Evolutionary conservation across 2,888 invertebrate genomes (phyloP).

Genomic region (Laothoe populi): DNA sequence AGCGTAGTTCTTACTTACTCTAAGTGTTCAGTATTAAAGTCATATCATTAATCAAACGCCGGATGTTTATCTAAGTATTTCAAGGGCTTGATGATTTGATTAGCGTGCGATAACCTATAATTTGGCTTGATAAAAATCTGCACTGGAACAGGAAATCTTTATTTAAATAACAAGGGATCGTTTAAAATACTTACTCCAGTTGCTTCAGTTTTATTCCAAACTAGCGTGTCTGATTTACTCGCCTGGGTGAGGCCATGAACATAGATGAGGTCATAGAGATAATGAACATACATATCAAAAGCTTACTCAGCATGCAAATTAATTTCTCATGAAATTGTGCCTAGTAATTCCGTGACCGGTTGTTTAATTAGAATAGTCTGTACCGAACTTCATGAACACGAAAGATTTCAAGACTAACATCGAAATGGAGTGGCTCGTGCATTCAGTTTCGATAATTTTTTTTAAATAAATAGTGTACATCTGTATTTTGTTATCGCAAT

Average conservation of each 20-base stretch:
- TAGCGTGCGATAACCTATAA: too few relatives aligned
- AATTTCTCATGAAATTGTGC: background rate
- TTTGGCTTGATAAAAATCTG: too few relatives aligned
- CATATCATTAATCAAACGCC: background rate
- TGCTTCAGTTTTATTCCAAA: background rate
- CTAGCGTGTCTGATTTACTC: constrained; percentile 8
- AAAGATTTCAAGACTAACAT: background rate
- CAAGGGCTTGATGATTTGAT: background rate
- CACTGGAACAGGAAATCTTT: background rate
- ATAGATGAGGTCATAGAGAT: background rate
- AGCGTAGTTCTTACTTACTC: too few relatives aligned
- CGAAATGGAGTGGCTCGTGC: too few relatives aligned
- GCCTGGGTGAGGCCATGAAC: background rate
- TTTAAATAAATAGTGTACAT: too few relatives aligned
- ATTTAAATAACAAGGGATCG: constrained; percentile 1
- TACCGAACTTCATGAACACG: background rate
- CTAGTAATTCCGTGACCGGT: background rate
- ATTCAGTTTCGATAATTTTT: too few relatives aligned
- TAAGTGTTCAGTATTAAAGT: too few relatives aligned
- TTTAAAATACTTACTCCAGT: background rate
- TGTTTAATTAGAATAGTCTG: too few relatives aligned
- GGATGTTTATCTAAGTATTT: background rate
- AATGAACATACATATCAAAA: background rate
- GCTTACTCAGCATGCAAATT: background rate
- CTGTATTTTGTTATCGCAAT: too few relatives aligned